Evolutionary conservation across 2,113 vertebrate species (phyloP).

Genomic region (Aegotheles bennettii): DNA sequence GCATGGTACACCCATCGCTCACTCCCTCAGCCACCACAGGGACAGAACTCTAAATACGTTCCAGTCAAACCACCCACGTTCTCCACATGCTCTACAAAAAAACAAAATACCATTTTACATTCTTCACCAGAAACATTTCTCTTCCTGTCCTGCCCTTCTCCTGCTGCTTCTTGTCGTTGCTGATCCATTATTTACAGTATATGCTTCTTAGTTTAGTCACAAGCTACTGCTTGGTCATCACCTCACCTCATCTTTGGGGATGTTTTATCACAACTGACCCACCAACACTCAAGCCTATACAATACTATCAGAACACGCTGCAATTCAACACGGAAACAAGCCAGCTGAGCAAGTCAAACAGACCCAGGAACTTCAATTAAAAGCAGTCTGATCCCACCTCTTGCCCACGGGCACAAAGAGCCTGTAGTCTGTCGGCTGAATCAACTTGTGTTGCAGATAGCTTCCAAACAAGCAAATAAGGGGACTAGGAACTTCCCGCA

Average conservation of each 20-base stretch:
- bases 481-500: not conserved
- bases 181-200: not conserved
- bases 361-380: not conserved
- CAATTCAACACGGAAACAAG: not conserved
- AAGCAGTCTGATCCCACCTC: not conserved
- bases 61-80: slow-evolving; percentile 6
- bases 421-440: not conserved
- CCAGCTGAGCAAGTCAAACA: not conserved
- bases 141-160: not conserved
- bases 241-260: not conserved
- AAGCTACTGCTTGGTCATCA: not conserved
- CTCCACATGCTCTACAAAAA: slow-evolving; percentile 22
- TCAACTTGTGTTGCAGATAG: not conserved
- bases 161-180: not conserved
- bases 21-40: not conserved
- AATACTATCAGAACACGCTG: not conserved
- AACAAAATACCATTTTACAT: not conserved
- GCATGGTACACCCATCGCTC: not conserved
- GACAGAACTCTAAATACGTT: not conserved
- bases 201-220: not conserved
- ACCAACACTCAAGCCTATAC: not conserved
- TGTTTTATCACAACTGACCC: not conserved
- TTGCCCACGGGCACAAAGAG: not conserved
- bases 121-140: not conserved
- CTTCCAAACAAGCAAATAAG: not conserved